Evolutionary conservation across 1,140 invertebrate genomes (phyloP).

Genomic region (Notospermus geniculatus): DNA sequence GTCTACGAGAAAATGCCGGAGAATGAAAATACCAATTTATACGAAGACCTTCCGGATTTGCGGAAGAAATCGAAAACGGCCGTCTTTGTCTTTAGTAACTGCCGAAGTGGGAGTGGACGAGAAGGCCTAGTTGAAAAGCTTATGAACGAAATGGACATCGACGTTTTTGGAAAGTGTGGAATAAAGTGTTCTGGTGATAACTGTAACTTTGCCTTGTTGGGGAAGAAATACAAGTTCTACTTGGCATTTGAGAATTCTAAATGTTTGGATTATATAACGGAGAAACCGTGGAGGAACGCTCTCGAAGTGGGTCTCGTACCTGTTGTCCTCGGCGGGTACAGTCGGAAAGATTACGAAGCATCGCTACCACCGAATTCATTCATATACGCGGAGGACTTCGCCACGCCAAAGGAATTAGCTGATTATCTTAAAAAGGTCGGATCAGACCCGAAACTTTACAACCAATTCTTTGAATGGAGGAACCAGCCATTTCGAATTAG

Average conservation of each 20-base stretch:
- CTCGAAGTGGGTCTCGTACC: constrained; percentile 63
- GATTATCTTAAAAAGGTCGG: constrained; percentile 21
- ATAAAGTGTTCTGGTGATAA: constrained; percentile 1
- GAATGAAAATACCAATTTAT: too few species aligned
- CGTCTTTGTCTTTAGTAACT: too few species aligned
- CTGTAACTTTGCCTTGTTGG: constrained; percentile 62
- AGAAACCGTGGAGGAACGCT: constrained; percentile 53
- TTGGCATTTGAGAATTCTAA: constrained; percentile 48
- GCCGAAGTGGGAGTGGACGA: too few species aligned
- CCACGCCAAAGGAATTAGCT: constrained; percentile 19
- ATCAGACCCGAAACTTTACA: constrained; percentile 1
- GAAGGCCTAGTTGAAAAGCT: constrained; percentile 5
- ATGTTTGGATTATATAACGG: constrained; percentile 48
- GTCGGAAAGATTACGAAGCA: constrained; percentile 63
- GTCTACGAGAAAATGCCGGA: too few species aligned
- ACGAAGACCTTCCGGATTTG: too few species aligned
- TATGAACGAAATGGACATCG: background rate
- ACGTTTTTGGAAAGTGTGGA: constrained; percentile 13
- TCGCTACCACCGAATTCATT: background rate
- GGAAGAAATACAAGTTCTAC: constrained; percentile 88
- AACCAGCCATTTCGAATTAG: too few species aligned
- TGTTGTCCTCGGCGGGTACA: constrained; percentile 85
- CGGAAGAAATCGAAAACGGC: too few species aligned
- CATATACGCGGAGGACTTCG: constrained; percentile 21
- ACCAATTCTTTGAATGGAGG: constrained; percentile 14